phyloP scores from a whole-genome alignment of 2,888 invertebrate genomes.

The Chymomyza amoena region DNA sequence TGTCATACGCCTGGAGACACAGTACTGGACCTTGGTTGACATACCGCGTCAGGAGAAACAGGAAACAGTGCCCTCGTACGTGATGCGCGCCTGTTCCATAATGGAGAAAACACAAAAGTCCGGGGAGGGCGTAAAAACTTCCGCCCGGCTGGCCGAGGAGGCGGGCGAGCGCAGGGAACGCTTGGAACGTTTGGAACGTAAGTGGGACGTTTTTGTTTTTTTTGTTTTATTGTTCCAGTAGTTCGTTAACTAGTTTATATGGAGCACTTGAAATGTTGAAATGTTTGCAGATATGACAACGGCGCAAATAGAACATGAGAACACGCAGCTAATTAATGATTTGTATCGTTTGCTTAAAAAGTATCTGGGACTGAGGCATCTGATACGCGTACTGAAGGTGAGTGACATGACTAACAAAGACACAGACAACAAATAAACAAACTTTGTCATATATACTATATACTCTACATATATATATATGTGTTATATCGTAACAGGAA shows the following conservation, averaged over 20 bases:
- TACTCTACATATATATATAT: no score
- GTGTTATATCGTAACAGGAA: constrained; percentile 80
- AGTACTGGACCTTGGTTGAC: constrained; percentile 96
- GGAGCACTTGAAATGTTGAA: background rate
- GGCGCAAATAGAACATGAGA: constrained; percentile 94
- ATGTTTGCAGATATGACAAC: constrained; percentile 91
- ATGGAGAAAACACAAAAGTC: constrained; percentile 95
- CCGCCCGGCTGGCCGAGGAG: constrained; percentile 90
- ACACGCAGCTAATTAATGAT: constrained; percentile 96
- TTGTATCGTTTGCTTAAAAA: constrained; percentile 94
- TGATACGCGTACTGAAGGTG: constrained; percentile 93
- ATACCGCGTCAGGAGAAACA: constrained; percentile 96
- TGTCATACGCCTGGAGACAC: constrained; percentile 93
- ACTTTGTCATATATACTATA: background rate
- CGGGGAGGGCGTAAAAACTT: constrained; percentile 92
- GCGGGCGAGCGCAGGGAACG: constrained; percentile 91
- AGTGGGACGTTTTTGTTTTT: constrained; percentile 29
- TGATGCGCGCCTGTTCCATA: constrained; percentile 92
- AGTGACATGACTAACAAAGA: constrained; percentile 20
- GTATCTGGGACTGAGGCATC: constrained; percentile 92
- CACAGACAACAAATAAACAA: constrained; percentile 4
- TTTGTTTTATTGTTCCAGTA: background rate
- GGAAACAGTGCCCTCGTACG: constrained; percentile 94
- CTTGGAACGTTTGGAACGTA: constrained; percentile 92
- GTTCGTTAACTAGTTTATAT: background rate